phyloP scores from a whole-genome alignment of 2,888 invertebrate species.

The Sarcophaga rosellei region DNA sequence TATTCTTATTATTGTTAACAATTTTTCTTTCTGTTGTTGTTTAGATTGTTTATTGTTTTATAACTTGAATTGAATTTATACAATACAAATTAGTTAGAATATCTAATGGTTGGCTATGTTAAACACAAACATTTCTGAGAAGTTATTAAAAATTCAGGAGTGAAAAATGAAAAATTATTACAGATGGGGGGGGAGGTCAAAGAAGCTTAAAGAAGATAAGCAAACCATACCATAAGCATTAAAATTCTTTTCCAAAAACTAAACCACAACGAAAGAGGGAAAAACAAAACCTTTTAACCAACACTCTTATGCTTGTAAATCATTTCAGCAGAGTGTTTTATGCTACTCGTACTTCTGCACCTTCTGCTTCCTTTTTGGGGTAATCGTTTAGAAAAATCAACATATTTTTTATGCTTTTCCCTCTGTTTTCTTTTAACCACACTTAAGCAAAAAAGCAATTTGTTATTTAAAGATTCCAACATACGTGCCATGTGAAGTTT shows the following conservation, averaged over 20 bases:
- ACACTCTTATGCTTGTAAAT: neutral
- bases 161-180: too few species aligned
- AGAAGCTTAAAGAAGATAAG: neutral
- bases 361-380: slow-evolving; percentile 13
- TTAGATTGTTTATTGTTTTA: too few species aligned
- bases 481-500: neutral
- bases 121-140: too few species aligned
- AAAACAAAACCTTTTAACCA: slow-evolving; percentile 3
- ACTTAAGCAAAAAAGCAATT: neutral
- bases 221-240: neutral
- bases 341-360: neutral
- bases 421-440: neutral
- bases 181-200: neutral
- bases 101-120: too few species aligned
- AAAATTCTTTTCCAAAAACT: neutral
- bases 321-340: neutral
- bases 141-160: too few species aligned
- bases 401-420: slow-evolving; percentile 9
- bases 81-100: too few species aligned
- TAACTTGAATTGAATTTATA: too few species aligned
- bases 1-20: too few species aligned
- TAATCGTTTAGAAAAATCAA: slow-evolving; percentile 34
- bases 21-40: too few species aligned
- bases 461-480: neutral
- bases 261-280: neutral